These are phyloP conservation scores for Ceratina japonica DNA, from an alignment of 1,140 invertebrate genomes.

Conservation along the genomic window DNA sequence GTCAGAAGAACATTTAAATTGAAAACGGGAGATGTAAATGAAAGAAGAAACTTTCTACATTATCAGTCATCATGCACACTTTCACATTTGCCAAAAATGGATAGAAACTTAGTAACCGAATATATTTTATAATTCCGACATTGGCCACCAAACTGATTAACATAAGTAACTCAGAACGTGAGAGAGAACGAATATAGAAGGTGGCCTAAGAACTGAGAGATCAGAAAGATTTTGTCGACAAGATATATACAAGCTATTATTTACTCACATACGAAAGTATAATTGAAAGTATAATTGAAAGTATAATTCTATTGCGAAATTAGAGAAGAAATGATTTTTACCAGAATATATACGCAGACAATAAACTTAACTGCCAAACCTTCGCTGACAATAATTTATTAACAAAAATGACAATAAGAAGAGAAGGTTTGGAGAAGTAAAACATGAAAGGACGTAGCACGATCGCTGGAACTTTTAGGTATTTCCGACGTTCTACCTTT, in stretches of 20 bases:
- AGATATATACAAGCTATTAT: neutral
- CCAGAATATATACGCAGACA: conserved; percentile 40
- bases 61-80: neutral
- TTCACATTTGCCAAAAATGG: neutral
- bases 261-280: neutral
- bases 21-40: neutral
- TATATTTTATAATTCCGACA: neutral
- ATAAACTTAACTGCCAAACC: conserved; percentile 57
- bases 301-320: neutral
- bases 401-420: conserved; percentile 31
- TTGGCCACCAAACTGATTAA: neutral
- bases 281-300: too few species aligned
- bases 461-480: conserved; percentile 75
- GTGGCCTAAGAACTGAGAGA: neutral
- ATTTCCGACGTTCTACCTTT: conserved; percentile 39
- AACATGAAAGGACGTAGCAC: conserved; percentile 21
- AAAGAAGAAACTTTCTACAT: neutral
- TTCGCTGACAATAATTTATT: conserved; percentile 51
- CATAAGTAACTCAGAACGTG: too few species aligned
- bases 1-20: neutral
- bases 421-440: conserved; percentile 43
- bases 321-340: neutral
- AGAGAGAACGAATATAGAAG: neutral
- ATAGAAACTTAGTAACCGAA: neutral
- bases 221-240: neutral